Percentiles rank a stretch among this genome's conserved stretches.
These are phyloP conservation scores for Meteorus cinctellus DNA, from an alignment of 2,888 invertebrate genomes.

Conservation along the genomic window DNA sequence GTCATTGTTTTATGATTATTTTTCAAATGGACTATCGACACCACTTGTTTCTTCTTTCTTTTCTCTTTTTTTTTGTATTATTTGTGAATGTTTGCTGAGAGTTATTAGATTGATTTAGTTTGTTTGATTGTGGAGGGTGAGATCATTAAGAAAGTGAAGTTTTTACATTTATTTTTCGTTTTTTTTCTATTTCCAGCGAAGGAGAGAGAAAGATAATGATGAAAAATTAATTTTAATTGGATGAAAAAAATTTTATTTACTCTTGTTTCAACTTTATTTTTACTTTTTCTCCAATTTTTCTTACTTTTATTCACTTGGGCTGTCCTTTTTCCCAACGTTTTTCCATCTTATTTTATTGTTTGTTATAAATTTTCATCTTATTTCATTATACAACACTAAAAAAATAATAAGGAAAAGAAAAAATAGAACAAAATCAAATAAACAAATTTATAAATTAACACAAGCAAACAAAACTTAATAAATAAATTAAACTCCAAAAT, in stretches of 20 bases:
- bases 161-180: neutral
- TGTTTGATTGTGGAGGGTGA: neutral
- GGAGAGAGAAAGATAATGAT: too few species aligned
- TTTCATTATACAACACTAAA: neutral
- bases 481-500: conserved; percentile 2
- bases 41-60: too few species aligned
- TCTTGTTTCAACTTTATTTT: too few species aligned
- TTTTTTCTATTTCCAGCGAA: too few species aligned
- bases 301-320: too few species aligned
- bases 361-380: neutral
- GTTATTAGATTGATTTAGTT: conserved; percentile 15
- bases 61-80: too few species aligned
- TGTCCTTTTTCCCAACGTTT: too few species aligned
- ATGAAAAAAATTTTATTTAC: too few species aligned
- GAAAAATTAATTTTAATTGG: too few species aligned
- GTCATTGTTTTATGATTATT: too few species aligned
- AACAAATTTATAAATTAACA: conserved; percentile 15
- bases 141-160: neutral
- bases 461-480: conserved; percentile 14
- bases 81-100: neutral
- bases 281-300: too few species aligned
- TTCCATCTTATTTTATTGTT: neutral
- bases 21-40: too few species aligned
- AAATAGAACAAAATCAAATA: conserved; percentile 26
- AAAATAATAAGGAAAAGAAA: neutral